A percentile compares a stretch with the other conserved stretches of the same genome.
Evolutionary conservation across 2,113 vertebrate species (phyloP).

Genomic region (Thamnophis sirtalis): DNA sequence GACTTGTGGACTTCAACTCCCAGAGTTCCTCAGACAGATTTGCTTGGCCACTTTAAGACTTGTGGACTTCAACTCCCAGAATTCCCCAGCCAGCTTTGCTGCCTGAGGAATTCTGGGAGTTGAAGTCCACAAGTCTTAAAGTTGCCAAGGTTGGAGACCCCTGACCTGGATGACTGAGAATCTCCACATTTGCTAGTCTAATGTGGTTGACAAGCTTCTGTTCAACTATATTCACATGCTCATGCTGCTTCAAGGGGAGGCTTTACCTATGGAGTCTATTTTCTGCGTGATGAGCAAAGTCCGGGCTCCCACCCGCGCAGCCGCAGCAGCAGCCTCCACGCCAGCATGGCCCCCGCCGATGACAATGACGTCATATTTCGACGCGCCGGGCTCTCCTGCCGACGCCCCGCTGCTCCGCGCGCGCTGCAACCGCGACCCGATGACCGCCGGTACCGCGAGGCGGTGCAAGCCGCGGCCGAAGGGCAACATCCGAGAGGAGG

Average conservation of each 20-base stretch:
- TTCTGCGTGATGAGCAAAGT: conserved; percentile 88
- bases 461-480: conserved; percentile 11
- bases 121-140: too few species aligned
- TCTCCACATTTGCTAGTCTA: background rate
- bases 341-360: conserved; percentile 92
- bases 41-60: too few species aligned
- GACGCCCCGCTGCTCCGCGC: background rate
- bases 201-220: background rate
- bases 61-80: too few species aligned
- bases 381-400: background rate
- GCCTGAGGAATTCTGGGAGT: too few species aligned
- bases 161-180: too few species aligned
- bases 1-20: too few species aligned
- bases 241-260: background rate
- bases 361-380: conserved; percentile 82
- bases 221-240: background rate
- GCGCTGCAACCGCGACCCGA: background rate
- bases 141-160: too few species aligned
- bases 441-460: background rate
- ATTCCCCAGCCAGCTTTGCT: too few species aligned
- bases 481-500: conserved; percentile 38
- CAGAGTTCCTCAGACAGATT: too few species aligned
- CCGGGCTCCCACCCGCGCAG: conserved; percentile 79
- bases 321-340: conserved; percentile 84
- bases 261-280: conserved; percentile 79